Conservation (phyloP, 2,888 invertebrate species). For the Synanthedon formicaeformis region DNA sequence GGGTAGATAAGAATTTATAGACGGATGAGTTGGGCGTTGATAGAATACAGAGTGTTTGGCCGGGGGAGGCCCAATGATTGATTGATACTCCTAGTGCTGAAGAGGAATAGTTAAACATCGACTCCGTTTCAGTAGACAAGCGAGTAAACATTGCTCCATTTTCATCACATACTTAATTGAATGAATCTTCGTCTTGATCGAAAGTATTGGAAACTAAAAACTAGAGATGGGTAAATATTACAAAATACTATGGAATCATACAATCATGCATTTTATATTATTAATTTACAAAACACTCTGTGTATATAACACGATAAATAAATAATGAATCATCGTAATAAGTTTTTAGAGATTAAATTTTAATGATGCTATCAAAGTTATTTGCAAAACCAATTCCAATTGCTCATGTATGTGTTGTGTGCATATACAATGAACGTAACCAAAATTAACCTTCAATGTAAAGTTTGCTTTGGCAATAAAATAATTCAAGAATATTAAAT, state of each 20-base stretch:
- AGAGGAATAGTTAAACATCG: constrained; percentile 36
- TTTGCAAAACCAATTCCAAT: no score
- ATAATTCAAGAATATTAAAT: no score
- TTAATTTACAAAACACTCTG: no score
- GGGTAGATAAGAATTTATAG: constrained; percentile 59
- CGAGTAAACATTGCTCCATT: constrained; percentile 10
- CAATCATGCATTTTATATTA: neutral
- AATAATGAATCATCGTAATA: no score
- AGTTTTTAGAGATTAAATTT: no score
- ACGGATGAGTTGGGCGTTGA: constrained; percentile 48
- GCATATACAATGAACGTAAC: no score
- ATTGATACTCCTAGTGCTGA: constrained; percentile 34
- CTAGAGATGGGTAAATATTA: neutral
- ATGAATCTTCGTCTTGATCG: constrained; percentile 7
- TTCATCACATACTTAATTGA: neutral
- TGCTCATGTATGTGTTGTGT: no score
- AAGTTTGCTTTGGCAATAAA: no score
- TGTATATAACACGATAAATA: no score
- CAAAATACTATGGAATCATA: neutral
- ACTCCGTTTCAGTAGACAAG: constrained; percentile 8
- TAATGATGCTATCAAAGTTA: no score
- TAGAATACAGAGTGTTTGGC: constrained; percentile 53
- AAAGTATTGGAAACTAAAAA: neutral
- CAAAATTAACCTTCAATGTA: no score
- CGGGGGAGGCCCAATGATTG: constrained; percentile 42